Percentiles rank a stretch among this genome's conserved stretches.
Evolutionary conservation across 1,140 invertebrate species (phyloP).

Genomic region (Drosophila pectinifera): DNA sequence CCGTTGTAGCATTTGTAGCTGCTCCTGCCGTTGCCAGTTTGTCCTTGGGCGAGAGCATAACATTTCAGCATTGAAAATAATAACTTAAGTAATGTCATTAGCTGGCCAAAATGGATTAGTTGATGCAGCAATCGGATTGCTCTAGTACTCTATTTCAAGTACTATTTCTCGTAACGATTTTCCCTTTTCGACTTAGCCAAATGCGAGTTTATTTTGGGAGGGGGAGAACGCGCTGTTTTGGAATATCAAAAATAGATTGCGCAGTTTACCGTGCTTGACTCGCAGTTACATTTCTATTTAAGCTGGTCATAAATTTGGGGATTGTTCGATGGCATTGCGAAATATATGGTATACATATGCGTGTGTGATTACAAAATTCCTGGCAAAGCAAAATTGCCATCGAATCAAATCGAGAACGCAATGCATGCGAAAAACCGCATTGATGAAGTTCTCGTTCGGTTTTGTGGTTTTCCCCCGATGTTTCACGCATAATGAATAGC

Average conservation of each 20-base stretch:
- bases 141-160: constrained; percentile 11
- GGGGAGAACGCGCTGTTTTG: neutral
- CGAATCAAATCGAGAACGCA: constrained; percentile 46
- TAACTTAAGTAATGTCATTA: constrained; percentile 83
- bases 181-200: neutral
- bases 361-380: constrained; percentile 37
- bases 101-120: constrained; percentile 74
- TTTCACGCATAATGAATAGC: constrained; percentile 59
- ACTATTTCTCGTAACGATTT: neutral
- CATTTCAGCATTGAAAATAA: constrained; percentile 79
- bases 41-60: constrained; percentile 62
- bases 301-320: constrained; percentile 29
- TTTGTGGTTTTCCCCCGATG: constrained; percentile 46
- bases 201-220: constrained; percentile 1
- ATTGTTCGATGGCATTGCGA: constrained; percentile 10
- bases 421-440: constrained; percentile 45
- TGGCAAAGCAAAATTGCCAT: constrained; percentile 27
- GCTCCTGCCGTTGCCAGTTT: constrained; percentile 30
- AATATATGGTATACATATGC: constrained; percentile 22
- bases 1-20: constrained; percentile 24
- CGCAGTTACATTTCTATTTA: constrained; percentile 25
- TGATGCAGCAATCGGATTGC: constrained; percentile 39
- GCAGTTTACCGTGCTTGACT: constrained; percentile 17
- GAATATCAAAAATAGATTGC: constrained; percentile 28
- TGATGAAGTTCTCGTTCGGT: constrained; percentile 53